Evolutionary conservation across 1,140 invertebrate species (phyloP), one percentile per base, ranked within the genome.

Genomic region (Caenorhabditis inopinata): DNA sequence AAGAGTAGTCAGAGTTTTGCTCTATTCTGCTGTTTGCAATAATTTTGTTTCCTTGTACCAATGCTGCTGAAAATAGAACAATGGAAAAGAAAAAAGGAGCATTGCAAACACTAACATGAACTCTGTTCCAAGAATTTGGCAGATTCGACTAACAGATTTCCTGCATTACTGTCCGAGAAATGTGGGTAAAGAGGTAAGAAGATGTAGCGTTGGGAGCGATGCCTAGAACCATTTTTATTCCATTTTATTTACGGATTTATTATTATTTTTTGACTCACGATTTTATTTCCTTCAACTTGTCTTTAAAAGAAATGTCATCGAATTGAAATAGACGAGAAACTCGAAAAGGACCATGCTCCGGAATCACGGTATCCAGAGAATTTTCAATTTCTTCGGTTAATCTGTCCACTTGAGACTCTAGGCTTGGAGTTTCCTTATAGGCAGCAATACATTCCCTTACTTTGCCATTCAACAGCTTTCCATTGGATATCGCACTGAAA

Each of bases 181-280:
- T 68, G 58, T 21, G 58, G 58, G 32, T 68, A 68, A 18, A 68
- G 32, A 0, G 58, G 58, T 32, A 68, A 38, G 58, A 68, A 68
- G 32, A 68, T 68, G 32, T 38, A 38, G 7, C 32, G 58, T 1
- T 68, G 58, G 16, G 58, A 18, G 16, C 58, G 58, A n/a, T 38
- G 58, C n/a, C 58, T 68, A 18, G 21, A 25, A 25, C 4, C 27
- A n/a, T n/a, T n/a, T n/a, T n/a, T n/a, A n/a, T 51, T 51, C 23
- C 9, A 32, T 58, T 58, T 58, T 58, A 23, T 58, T 32, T 32
- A 9, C 18, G 27, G 32, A 32, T 7, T 42, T 7, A 42, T 5
- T 7, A 32, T 51, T 51, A 9, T n/a, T 9, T 25, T 25, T 2
- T 25, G 9, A 1, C 32, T 68, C 18, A 68, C 58, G 58, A 68